Evolutionary conservation across 2,113 vertebrate genomes (phyloP), one percentile per base, ranked within the genome.

Genomic region (Spizaetus ornatus): DNA sequence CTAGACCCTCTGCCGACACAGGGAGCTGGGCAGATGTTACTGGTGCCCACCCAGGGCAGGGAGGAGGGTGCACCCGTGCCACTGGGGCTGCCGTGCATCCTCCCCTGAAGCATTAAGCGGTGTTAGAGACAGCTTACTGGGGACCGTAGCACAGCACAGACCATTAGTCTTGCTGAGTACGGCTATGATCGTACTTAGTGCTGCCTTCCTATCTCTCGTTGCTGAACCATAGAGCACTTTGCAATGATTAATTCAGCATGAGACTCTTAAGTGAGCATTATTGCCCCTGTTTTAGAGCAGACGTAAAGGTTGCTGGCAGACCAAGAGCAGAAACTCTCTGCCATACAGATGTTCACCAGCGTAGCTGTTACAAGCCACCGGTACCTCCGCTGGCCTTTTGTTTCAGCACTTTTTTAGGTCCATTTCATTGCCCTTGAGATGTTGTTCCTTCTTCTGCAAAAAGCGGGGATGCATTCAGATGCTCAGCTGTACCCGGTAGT

Each of bases 221-320:
- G 65, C 65, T 88, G 95, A 86, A 63, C 73, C 2, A 5, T 66
- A 43, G 88, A 93, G 83, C 48, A 48, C 72, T 96, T 93, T 76
- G 86, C 73, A 65, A n/a, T 12, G 25, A 82, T 95, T 91, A 91
- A 92, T 96, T 94, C 83, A 69, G 83, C 53, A 3, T 62, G 92
- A 85, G 58, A 23, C 80, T 89, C 56, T 84, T 74, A 92, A 92
- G 86, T 45, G 65, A 84, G 43, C 50, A 4, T 88, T 93, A 86
- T 56, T 88, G 82, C 53, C 69, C 55, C 11, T 40, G 2, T 79
- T 93, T 86, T 65, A 87, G 71, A 94, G 88, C 59, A 86, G 90
- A 53, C n/a, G 17, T 90, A 88, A 85, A 85, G 86, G 88, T 88
- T 1, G 1, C 52, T 93, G 69, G 82, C 82, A 86, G 86, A 74